Base-by-base conservation (phyloP, 2,888 invertebrate species). In the Germaria angustata region DNA sequence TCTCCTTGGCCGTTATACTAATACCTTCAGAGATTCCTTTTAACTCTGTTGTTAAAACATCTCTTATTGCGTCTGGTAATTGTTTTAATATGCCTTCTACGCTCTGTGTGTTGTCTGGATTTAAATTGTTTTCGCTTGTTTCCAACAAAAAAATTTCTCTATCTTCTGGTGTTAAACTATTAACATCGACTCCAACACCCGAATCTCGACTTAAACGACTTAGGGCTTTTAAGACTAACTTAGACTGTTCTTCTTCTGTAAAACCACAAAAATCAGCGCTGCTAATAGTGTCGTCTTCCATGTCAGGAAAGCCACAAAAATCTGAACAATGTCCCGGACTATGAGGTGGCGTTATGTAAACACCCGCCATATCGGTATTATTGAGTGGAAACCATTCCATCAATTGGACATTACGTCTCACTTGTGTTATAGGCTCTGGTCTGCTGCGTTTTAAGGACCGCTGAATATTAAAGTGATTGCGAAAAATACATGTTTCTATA, bases 131-230 rank as follows among this genome's bases (percentile, higher is more conserved):
- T 36, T 55, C 61, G 9, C 49, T 44, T 28, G 13, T 49, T 4
- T 55, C 34, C 0, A 20, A 15, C 0, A 9, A n/a, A 9, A 44
- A 34, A 46, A 82, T 44, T 13, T 32, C 9, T 32, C 80, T 66
- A 17, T 80, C 78, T 20, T 76, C 80, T 11, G 65, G 66, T 13
- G 78, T 75, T 9, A 80, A 24, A 41, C 41, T 59, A 22, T 53
- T 53, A 5, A 24, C 76, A 66, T 85, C 86, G n/a, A 80, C 82
- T n/a, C 83, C 86, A 17, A 88, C 86, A 15, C 88, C 88, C 0
- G 88, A 88, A 85, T 88, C 88, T 20, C 86, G 78, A 66, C 88
- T 88, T 53, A 87, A 80, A 11, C 85, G 85, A 75, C 75, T 73
- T 11, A 24, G 0, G 11, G 41, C 28, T 63, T 71, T 68, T 7